These are phyloP conservation scores for Rhinichthys klamathensis DNA, from an alignment of 2,113 vertebrate genomes.

Conservation along the genomic window DNA sequence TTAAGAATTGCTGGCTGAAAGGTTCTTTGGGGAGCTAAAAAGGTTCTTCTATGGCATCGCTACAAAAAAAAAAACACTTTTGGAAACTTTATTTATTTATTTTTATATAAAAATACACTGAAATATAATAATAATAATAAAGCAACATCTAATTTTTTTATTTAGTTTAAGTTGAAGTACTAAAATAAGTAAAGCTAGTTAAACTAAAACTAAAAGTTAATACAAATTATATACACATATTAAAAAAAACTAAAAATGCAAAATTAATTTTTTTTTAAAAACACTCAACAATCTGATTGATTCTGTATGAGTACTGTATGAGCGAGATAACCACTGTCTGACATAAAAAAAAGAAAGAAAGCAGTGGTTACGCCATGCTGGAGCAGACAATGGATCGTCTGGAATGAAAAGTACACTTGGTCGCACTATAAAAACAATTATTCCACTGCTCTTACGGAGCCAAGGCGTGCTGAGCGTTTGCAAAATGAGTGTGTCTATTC, in stretches of 20 bases:
- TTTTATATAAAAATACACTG: too few species aligned
- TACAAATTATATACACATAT: too few species aligned
- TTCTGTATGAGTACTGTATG: too few species aligned
- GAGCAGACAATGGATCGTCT: neutral
- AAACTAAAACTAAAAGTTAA: too few species aligned
- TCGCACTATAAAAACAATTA: conserved; percentile 17
- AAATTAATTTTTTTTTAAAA: too few species aligned
- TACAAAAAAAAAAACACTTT: conserved; percentile 46
- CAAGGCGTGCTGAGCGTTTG: conserved; percentile 17
- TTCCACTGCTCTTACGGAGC: neutral
- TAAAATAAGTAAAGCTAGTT: neutral
- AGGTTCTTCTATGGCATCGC: too few species aligned
- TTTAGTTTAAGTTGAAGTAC: neutral
- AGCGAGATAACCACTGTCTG: too few species aligned
- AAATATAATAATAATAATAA: neutral
- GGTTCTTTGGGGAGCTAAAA: too few species aligned
- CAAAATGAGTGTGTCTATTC: conserved; percentile 29
- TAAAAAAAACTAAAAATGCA: too few species aligned
- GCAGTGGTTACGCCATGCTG: neutral
- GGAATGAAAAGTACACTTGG: conserved; percentile 22
- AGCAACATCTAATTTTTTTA: neutral
- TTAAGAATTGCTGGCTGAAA: too few species aligned
- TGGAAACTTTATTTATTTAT: too few species aligned
- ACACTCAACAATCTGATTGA: neutral
- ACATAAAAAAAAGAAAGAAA: too few species aligned